Conservation (phyloP, 2,888 invertebrate species). For the Carabus problematicus region DNA sequence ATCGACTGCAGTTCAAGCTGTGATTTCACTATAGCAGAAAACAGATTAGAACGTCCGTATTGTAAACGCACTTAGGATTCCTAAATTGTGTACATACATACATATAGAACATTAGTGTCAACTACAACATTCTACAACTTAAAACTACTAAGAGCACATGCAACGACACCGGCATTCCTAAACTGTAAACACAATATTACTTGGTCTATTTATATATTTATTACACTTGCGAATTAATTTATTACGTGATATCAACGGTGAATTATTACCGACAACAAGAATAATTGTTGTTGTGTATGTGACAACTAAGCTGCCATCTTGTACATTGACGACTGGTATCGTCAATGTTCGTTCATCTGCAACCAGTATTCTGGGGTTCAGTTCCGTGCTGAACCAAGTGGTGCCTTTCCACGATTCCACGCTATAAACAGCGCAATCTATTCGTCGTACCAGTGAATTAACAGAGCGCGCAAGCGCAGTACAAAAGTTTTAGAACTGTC, state of each 20-base stretch:
- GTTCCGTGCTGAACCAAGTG: neutral
- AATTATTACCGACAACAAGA: no score
- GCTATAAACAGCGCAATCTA: no score
- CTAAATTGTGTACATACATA: constrained; percentile 34
- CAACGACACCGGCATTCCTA: no score
- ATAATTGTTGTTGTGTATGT: no score
- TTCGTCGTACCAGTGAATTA: no score
- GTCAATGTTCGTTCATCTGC: neutral
- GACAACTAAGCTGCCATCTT: neutral
- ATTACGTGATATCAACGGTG: neutral
- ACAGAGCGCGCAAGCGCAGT: no score
- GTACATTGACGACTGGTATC: constrained; percentile 8
- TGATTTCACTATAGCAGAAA: constrained; percentile 51
- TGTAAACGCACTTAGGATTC: constrained; percentile 27
- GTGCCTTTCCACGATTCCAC: constrained; percentile 9
- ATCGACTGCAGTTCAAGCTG: constrained; percentile 56
- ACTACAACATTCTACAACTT: constrained; percentile 6
- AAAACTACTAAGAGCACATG: neutral
- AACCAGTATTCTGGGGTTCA: constrained; percentile 8
- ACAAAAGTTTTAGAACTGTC: no score
- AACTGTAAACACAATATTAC: constrained; percentile 19
- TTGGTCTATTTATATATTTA: constrained; percentile 7
- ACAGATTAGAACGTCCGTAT: constrained; percentile 50
- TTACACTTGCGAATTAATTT: constrained; percentile 12
- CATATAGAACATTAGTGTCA: constrained; percentile 20